phyloP scores from a whole-genome alignment of 2,113 vertebrate genomes.

The Equus quagga region DNA sequence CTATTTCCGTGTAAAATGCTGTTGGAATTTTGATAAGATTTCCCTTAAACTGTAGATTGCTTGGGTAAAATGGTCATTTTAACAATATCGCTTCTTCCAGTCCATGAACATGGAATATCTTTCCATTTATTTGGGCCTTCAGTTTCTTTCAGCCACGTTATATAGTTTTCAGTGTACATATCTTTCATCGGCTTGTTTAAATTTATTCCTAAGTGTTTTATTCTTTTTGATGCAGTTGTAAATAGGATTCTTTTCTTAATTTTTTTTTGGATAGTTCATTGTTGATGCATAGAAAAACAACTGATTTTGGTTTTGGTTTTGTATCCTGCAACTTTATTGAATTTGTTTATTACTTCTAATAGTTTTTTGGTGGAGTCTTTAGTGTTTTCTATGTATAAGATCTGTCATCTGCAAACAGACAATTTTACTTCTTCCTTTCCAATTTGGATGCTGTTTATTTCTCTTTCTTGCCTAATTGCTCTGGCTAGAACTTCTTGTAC shows the following conservation, averaged over 20 bases:
- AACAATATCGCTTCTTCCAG: background rate
- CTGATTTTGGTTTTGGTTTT: conserved; percentile 2
- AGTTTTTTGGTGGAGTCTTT: background rate
- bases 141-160: background rate
- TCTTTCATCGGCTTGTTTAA: background rate
- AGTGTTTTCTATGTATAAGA: background rate
- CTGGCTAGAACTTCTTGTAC: background rate
- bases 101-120: background rate
- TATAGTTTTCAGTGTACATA: background rate
- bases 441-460: background rate
- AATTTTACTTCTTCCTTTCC: background rate
- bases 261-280: background rate
- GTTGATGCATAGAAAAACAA: background rate
- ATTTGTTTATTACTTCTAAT: background rate
- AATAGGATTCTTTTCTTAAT: background rate
- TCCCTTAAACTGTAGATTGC: background rate
- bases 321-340: background rate
- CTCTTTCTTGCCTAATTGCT: background rate
- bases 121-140: background rate
- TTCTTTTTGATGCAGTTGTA: conserved; percentile 1
- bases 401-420: background rate
- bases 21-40: background rate
- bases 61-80: background rate
- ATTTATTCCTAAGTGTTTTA: background rate
- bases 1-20: background rate